These are phyloP conservation scores for Cacatua alba DNA, from an alignment of 2,113 vertebrate genomes.

Conservation along the genomic window DNA sequence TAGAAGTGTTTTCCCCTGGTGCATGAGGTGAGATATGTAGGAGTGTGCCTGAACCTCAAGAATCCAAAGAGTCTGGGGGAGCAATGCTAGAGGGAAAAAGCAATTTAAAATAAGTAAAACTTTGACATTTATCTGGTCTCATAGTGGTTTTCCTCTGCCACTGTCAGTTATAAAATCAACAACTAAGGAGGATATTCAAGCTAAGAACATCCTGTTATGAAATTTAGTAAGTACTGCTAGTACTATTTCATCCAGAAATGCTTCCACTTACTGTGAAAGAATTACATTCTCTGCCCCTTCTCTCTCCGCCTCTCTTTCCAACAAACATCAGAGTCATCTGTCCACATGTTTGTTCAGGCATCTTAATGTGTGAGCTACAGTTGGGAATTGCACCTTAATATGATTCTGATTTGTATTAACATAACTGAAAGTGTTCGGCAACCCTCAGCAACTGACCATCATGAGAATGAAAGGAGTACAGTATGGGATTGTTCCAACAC, in stretches of 20 bases:
- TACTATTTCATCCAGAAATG: constrained; percentile 21
- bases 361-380: background rate
- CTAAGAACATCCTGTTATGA: constrained; percentile 36
- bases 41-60: background rate
- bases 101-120: constrained; percentile 20
- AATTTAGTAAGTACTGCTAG: constrained; percentile 33
- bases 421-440: background rate
- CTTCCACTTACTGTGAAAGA: constrained; percentile 35
- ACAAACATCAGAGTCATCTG: background rate
- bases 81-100: background rate
- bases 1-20: background rate
- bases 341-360: background rate
- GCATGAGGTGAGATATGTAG: background rate
- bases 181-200: constrained; percentile 2
- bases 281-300: background rate
- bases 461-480: background rate
- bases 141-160: constrained; percentile 1
- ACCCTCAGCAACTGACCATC: background rate
- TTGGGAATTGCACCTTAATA: constrained; percentile 7
- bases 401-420: constrained; percentile 9
- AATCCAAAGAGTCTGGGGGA: background rate
- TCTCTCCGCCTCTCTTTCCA: background rate
- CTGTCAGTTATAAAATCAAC: constrained; percentile 30
- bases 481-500: background rate
- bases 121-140: constrained; percentile 1